Percentiles rank a stretch among this genome's conserved stretches.
phyloP scores from a whole-genome alignment of 1,140 invertebrate genomes.

The Nasonia longicornis region DNA sequence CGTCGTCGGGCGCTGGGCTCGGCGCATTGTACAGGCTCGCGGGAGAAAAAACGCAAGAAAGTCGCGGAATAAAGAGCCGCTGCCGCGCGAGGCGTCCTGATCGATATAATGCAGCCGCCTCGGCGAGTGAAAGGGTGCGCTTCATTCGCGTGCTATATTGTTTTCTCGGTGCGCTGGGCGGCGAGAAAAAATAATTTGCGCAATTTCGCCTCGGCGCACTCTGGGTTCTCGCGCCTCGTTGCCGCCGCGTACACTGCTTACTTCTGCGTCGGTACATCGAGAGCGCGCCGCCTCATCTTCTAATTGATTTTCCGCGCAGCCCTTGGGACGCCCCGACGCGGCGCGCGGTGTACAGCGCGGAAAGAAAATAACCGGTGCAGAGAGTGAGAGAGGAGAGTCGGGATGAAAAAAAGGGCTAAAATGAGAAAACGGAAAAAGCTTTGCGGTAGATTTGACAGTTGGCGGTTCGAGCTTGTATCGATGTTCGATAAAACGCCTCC shows the following conservation, averaged over 20 bases:
- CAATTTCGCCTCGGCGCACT: not conserved
- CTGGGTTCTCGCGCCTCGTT: not conserved
- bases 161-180: not conserved
- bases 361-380: not conserved
- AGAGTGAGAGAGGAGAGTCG: not conserved
- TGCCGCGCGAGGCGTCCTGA: not conserved
- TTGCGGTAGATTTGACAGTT: slow-evolving; percentile 30
- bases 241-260: not conserved
- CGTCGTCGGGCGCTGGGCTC: not conserved
- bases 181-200: slow-evolving; percentile 25
- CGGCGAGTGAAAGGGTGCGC: not conserved
- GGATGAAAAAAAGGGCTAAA: slow-evolving; percentile 2
- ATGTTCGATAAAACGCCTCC: slow-evolving; percentile 36
- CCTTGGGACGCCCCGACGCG: not conserved
- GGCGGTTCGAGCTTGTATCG: slow-evolving; percentile 34
- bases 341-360: too few species aligned
- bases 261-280: not conserved
- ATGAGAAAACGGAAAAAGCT: slow-evolving; percentile 18
- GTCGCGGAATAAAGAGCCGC: not conserved
- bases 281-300: not conserved
- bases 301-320: slow-evolving; percentile 26
- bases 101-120: not conserved
- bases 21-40: not conserved
- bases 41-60: not conserved
- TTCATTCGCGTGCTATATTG: not conserved